Evolutionary conservation across 1,140 invertebrate species (phyloP).

Genomic region (Caenorhabditis tropicalis): DNA sequence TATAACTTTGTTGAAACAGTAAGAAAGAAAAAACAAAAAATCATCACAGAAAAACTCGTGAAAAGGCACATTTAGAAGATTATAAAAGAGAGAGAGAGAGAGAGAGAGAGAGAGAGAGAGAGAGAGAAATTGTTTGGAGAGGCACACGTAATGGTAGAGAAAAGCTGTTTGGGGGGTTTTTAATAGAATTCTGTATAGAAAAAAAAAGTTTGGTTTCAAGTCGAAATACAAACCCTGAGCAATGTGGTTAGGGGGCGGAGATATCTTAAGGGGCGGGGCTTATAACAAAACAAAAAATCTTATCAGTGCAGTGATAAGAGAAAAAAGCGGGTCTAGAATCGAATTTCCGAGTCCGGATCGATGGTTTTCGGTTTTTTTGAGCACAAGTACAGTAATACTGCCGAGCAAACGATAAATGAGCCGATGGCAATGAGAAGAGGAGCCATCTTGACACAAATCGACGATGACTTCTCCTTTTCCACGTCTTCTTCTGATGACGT

Average conservation of each 20-base stretch:
- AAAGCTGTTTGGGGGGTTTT: neutral
- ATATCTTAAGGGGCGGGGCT: neutral
- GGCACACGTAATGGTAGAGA: conserved; percentile 34
- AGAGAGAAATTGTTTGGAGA: too few relatives aligned
- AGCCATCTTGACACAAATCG: conserved; percentile 16
- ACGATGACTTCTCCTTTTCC: neutral
- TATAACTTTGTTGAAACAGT: too few relatives aligned
- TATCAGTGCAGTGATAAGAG: conserved; percentile 36
- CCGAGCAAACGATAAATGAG: conserved; percentile 15
- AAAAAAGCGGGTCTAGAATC: neutral
- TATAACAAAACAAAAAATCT: neutral
- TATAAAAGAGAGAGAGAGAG: too few relatives aligned
- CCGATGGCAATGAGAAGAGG: neutral
- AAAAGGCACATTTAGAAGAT: too few relatives aligned
- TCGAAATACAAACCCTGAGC: conserved; percentile 37
- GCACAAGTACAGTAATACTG: neutral
- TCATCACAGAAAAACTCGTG: too few relatives aligned
- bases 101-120: neutral
- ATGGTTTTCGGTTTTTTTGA: conserved; percentile 38
- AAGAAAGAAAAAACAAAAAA: too few relatives aligned
- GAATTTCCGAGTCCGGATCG: neutral
- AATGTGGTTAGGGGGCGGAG: conserved; percentile 4
- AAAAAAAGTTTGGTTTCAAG: neutral
- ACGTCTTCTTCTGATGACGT: neutral
- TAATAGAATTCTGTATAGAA: neutral